phyloP scores from a whole-genome alignment of 2,888 invertebrate genomes.

The Hylaea fasciaria region DNA sequence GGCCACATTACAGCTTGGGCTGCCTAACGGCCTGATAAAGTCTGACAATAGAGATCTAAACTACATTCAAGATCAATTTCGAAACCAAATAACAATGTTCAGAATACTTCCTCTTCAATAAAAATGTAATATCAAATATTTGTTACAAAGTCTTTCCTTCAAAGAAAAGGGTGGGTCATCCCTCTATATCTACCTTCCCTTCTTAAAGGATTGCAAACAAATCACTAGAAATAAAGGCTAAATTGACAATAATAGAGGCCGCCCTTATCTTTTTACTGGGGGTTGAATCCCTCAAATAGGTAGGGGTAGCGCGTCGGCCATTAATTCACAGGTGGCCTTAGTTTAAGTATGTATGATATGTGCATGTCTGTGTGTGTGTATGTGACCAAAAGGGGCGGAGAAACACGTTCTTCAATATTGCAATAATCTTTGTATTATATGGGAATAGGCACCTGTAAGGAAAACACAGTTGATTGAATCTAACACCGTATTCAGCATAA shows the following conservation, averaged over 20 bases:
- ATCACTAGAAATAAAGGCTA: conserved; percentile 33
- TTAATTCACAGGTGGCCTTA: no score
- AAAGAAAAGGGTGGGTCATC: conserved; percentile 16
- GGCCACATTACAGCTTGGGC: no score
- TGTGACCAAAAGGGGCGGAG: no score
- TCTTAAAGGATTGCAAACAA: conserved; percentile 29
- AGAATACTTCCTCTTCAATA: neutral
- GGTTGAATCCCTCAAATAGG: neutral
- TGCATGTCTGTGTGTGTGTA: no score
- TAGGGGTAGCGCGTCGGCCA: neutral
- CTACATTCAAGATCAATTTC: neutral
- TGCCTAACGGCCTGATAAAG: no score
- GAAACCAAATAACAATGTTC: neutral
- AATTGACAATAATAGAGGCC: conserved; percentile 30
- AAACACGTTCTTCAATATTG: no score
- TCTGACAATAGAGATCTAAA: no score
- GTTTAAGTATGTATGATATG: no score
- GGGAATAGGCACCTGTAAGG: no score
- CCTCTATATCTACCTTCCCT: conserved; percentile 19
- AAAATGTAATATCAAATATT: neutral
- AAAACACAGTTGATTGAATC: no score
- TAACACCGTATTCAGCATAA: no score
- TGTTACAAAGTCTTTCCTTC: conserved; percentile 6
- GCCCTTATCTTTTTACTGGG: conserved; percentile 27
- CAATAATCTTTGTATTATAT: no score